A percentile compares a stretch with the other conserved stretches of the same genome.
Conservation (phyloP, 2,113 vertebrate species). For the Menidia beryllina region DNA sequence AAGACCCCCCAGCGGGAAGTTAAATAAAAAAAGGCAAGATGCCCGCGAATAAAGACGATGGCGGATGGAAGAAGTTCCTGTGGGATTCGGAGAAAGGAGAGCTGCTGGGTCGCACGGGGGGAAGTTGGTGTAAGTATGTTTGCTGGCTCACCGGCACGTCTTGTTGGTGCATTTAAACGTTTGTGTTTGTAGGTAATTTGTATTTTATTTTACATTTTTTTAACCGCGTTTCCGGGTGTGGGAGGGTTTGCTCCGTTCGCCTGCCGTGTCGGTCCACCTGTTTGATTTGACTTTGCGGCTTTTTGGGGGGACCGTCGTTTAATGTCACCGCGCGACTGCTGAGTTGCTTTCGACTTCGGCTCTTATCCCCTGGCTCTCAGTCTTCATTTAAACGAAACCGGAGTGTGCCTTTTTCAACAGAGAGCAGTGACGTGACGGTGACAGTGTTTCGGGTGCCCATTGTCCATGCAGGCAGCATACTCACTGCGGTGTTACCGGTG, state of each 20-base stretch:
- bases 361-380: too few species aligned
- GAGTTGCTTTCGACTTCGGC: background rate
- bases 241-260: slow-evolving; percentile 4
- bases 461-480: background rate
- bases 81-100: slow-evolving; percentile 92
- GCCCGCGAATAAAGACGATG: slow-evolving; percentile 85
- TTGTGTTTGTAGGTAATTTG: too few species aligned
- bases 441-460: background rate
- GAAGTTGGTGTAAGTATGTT: slow-evolving; percentile 90
- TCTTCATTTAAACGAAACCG: too few species aligned
- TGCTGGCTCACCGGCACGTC: background rate
- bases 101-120: slow-evolving; percentile 88
- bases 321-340: background rate
- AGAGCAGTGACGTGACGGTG: background rate
- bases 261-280: slow-evolving; percentile 73
- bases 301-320: background rate
- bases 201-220: too few species aligned
- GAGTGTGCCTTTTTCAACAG: background rate
- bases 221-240: background rate
- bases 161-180: too few species aligned
- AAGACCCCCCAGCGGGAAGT: background rate
- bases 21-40: slow-evolving; percentile 41
- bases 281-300: slow-evolving; percentile 67
- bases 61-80: slow-evolving; percentile 91
- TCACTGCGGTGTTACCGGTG: background rate